These are phyloP conservation scores for Leptonema lineaticorne DNA, from an alignment of 1,140 invertebrate species.

Conservation along the genomic window DNA sequence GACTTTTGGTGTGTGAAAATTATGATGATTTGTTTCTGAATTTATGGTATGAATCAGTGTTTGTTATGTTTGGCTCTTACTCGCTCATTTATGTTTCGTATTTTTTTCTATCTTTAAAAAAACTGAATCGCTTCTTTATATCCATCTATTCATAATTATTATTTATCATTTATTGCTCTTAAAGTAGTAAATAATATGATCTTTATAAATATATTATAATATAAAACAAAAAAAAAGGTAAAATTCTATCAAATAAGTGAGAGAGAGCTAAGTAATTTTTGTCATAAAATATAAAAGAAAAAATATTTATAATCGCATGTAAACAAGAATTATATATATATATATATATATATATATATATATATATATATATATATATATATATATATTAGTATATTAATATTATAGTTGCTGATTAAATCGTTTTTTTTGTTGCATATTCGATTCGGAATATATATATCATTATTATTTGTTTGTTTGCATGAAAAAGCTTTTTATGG, in stretches of 20 bases:
- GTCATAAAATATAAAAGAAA: neutral
- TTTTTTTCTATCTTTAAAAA: no score
- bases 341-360: no score
- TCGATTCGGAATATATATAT: slow-evolving; percentile 2
- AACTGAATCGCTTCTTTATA: slow-evolving; percentile 20
- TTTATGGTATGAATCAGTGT: slow-evolving; percentile 30
- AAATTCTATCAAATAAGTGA: neutral
- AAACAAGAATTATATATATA: no score
- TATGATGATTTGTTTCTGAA: slow-evolving; percentile 26
- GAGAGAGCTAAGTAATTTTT: slow-evolving; percentile 6
- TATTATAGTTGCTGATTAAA: neutral
- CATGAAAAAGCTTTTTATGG: slow-evolving; percentile 25
- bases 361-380: no score
- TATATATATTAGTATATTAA: no score
- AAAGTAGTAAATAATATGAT: neutral
- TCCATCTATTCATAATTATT: neutral
- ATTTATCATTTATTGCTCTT: neutral
- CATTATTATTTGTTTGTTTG: slow-evolving; percentile 18
- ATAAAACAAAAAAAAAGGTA: slow-evolving; percentile 1
- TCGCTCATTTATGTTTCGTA: slow-evolving; percentile 24
- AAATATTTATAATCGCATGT: no score
- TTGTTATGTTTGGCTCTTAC: slow-evolving; percentile 35
- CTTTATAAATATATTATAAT: neutral
- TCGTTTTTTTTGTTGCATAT: neutral
- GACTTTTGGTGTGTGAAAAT: neutral